Evolutionary conservation across 2,797 vertebrate genomes (phyloP).

Genomic region (Diglossa cyanea): DNA sequence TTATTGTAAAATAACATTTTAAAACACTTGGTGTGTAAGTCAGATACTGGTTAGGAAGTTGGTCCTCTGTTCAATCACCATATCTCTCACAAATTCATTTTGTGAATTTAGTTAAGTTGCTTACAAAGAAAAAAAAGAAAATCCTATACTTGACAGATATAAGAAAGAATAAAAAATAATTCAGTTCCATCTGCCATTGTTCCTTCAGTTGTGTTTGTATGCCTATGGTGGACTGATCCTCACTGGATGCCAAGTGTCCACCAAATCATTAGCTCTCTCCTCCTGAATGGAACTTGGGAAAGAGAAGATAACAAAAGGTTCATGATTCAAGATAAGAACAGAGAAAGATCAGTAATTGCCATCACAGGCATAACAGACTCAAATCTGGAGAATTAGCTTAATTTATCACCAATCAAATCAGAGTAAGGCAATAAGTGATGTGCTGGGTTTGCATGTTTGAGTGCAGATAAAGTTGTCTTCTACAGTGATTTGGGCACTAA

Average conservation of each 20-base stretch:
- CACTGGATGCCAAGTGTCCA: rapidly evolving
- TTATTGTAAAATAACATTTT: background rate
- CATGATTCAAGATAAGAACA: background rate
- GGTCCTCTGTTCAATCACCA: background rate
- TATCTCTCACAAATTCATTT: background rate
- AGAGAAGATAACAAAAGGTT: background rate
- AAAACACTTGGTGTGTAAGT: background rate
- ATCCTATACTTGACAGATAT: background rate
- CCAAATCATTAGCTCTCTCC: rapidly evolving
- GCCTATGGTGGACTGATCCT: no score
- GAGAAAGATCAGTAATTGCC: background rate
- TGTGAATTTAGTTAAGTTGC: rapidly evolving
- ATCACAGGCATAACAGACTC: background rate
- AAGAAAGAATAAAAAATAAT: background rate
- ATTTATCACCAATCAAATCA: background rate
- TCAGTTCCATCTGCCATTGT: rapidly evolving
- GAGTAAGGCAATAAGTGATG: background rate
- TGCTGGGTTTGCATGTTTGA: background rate
- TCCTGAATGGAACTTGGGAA: background rate
- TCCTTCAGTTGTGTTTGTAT: background rate
- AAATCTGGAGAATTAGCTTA: background rate
- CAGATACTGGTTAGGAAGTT: background rate
- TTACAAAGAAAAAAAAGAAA: background rate
- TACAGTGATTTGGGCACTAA: background rate
- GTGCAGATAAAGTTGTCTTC: background rate